Evolutionary conservation across 2,888 invertebrate genomes (phyloP).

Genomic region (Dexiosoma caninum): DNA sequence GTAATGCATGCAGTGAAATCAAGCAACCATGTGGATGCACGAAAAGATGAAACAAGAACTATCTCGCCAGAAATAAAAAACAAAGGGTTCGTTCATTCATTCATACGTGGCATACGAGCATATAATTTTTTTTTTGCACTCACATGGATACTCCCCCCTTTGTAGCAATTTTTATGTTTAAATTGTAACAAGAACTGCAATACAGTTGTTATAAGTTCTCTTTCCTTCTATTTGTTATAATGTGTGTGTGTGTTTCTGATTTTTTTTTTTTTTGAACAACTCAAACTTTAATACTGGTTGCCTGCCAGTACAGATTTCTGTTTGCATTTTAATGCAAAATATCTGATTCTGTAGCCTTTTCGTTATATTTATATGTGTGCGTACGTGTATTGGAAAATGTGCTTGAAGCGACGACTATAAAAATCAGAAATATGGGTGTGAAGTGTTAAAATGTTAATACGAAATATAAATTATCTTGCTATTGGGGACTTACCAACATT

Average conservation of each 20-base stretch:
- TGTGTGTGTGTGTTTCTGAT: no score
- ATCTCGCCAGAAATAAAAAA: conserved; percentile 2
- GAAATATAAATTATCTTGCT: conserved; percentile 29
- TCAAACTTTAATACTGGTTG: not conserved
- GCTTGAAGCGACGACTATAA: not conserved
- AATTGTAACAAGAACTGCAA: conserved; percentile 20
- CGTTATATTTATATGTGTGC: not conserved
- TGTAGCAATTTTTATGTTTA: not conserved
- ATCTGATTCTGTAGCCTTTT: not conserved
- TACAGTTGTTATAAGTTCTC: conserved; percentile 9
- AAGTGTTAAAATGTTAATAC: conserved; percentile 39
- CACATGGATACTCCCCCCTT: not conserved
- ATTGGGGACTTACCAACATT: conserved; percentile 30
- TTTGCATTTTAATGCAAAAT: not conserved
- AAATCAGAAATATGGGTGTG: conserved; percentile 16
- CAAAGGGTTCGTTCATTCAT: conserved; percentile 11
- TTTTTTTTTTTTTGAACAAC: not conserved
- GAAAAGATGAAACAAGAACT: conserved; percentile 22
- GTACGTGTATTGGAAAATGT: not conserved
- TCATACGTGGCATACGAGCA: not conserved
- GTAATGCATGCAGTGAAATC: conserved; percentile 13
- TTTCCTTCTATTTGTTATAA: no score
- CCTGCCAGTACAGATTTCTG: conserved; percentile 1
- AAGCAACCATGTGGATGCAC: conserved; percentile 13
- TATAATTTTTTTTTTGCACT: not conserved